Base-by-base conservation (phyloP, 2,113 vertebrate genomes). In the Tyto alba region DNA sequence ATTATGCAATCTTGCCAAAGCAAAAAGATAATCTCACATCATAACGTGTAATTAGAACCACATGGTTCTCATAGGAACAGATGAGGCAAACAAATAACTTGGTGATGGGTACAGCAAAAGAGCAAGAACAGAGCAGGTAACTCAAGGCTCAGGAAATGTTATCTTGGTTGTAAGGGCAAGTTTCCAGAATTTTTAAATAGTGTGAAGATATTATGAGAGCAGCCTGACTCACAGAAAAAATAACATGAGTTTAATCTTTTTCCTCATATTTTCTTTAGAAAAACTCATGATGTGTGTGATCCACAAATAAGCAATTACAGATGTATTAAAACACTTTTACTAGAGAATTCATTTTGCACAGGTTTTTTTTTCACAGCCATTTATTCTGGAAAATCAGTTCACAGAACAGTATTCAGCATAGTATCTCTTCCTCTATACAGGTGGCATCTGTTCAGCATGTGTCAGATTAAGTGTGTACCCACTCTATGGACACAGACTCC, bases 11-110 rank as follows among this genome's bases (percentile, higher is more conserved):
- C 82, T 92, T 94, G 85, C 82, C 90, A 96, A 95, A 95, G 74
- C 57, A 84, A 93, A 76, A 73, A 91, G 41, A 75, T 89, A 95
- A 97, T 90, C 56, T 85, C 50, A 80, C 8, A 3, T 92, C 43
- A 74, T 55, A 86, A 77, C 64, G 59, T 50, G n/a, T 62, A 92
- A 94, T 93, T 94, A 94, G 97, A 97, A 62, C 6, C 81, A 92
- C 94, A 88, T 40, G 63, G 94, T 95, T 97, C 67, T 89, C 87
- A 92, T 62, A 96, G 48, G 87, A 95, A 96, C 85, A 81, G 22
- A 62, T n/a, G n/a, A 74, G 71, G 18, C 53, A 96, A 96, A 94
- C 55, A 96, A 94, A 85, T 83, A 90, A 74, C 40, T 79, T 74
- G 14, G 16, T 83, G 88, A 86, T 84, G 63, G 85, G 59, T 64